Base-by-base conservation (phyloP, 2,113 vertebrate genomes). In the Alosa alosa region DNA sequence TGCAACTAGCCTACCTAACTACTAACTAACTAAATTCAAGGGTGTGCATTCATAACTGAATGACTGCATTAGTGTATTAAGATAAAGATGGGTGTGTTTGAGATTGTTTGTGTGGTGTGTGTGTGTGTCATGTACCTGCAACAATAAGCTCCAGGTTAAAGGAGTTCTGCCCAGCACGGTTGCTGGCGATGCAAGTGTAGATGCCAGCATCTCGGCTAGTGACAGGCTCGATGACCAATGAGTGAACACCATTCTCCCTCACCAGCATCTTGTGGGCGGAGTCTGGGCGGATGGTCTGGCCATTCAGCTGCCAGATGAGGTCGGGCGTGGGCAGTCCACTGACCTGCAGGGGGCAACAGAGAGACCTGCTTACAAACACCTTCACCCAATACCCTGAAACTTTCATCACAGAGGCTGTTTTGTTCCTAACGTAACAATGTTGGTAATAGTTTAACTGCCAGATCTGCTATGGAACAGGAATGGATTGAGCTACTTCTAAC, bases 91-190 rank as follows among this genome's bases (percentile, higher is more conserved):
- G n/a, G 64, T 72, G 64, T 72, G 64, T 64, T 64, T 64, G n/a
- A 72, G 25, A 36, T 17, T 36, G 45, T 22, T 45, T 52, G 11
- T 11, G 36, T 41, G 6, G 39, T 46, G 3, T 52, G 13, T 41
- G 86, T 83, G 46, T 57, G 11, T 83, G 10, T 25, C 25, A 72
- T 7, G 2, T 94, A 99, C 98, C 98, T 94, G 98, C 97, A 31
- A 99, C 97, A 45, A 96, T 95, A 31, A 99, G 98, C 91, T 99
- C 98, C 94, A 99, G 95, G 94, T 95, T 98, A 92, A 99, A 99
- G 0, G 97, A 97, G 87, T 99, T 99, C 92, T 99, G 97, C 4
- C 98, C 98, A 6, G 98, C 98, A 41, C 97, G 92, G 88, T 98
- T 99, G 94, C 96, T 98, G 92, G 98, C 98, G 31, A 96, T 94